Evolutionary conservation across 2,888 invertebrate species (phyloP).

Genomic region (Smittia sp.): DNA sequence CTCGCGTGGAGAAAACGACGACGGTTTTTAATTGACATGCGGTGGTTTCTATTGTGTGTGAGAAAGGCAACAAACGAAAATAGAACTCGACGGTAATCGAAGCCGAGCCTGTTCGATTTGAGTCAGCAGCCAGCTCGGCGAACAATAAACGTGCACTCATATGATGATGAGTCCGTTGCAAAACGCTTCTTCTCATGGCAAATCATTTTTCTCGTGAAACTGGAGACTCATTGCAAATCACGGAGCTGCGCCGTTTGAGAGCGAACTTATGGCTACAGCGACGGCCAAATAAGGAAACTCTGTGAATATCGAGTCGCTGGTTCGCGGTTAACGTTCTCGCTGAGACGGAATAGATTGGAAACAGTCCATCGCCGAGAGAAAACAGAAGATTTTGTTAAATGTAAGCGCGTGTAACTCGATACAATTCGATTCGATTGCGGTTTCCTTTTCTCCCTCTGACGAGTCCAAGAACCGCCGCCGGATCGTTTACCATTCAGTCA

Average conservation of each 20-base stretch:
- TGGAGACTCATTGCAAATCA: constrained; percentile 12
- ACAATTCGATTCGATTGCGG: neutral
- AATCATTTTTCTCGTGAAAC: neutral
- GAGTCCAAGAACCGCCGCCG: neutral
- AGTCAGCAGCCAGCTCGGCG: too few species aligned
- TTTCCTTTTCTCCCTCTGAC: neutral
- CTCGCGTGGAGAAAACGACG: neutral
- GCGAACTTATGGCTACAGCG: neutral
- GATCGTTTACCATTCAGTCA: neutral
- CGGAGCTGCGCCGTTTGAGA: neutral
- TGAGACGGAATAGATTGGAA: constrained; percentile 10
- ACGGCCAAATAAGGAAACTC: constrained; percentile 9
- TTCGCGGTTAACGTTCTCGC: constrained; percentile 21
- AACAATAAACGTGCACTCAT: too few species aligned
- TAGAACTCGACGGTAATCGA: neutral
- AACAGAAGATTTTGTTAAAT: neutral
- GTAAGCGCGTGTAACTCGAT: neutral
- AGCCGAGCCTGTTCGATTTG: neutral
- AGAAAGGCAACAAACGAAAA: constrained; percentile 6
- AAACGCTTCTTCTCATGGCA: neutral
- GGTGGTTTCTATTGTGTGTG: constrained; percentile 1
- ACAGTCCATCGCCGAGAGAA: neutral
- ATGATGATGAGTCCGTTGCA: too few species aligned
- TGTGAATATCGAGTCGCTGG: neutral
- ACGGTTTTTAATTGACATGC: constrained; percentile 9